Percentiles rank a stretch among this genome's conserved stretches.
phyloP scores from a whole-genome alignment of 2,888 invertebrate genomes.

The Chouioia cunea region DNA sequence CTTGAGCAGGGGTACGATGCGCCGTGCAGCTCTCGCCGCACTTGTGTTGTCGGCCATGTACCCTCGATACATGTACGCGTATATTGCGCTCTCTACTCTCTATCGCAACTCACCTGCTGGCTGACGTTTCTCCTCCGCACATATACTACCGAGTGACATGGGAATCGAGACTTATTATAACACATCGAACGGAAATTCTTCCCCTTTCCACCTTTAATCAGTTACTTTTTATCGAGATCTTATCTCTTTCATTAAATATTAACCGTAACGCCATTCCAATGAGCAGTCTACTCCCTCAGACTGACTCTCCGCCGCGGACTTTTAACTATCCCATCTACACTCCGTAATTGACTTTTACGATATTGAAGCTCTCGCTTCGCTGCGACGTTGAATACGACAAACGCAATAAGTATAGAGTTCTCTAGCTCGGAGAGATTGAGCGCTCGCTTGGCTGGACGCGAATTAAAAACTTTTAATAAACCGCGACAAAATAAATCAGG shows the following conservation, averaged over 20 bases:
- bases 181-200: conserved; percentile 25
- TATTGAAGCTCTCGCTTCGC: neutral
- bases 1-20: conserved; percentile 9
- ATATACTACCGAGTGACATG: conserved; percentile 32
- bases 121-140: conserved; percentile 2
- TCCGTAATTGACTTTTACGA: conserved; percentile 23
- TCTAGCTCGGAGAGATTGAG: too few species aligned
- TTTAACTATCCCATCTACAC: neutral
- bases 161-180: conserved; percentile 42
- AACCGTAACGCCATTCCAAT: conserved; percentile 13
- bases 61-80: conserved; percentile 1
- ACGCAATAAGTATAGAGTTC: too few species aligned
- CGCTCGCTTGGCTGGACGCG: too few species aligned
- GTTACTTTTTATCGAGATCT: conserved; percentile 32
- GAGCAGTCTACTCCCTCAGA: neutral
- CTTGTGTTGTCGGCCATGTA: too few species aligned
- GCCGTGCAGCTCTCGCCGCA: neutral
- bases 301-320: neutral
- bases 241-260: conserved; percentile 28
- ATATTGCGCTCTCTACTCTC: neutral
- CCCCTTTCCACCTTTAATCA: conserved; percentile 14
- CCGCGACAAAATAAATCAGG: conserved; percentile 6
- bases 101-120: neutral
- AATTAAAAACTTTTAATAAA: too few species aligned
- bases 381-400: neutral